Conservation (phyloP, 2,113 vertebrate species). For the Oxygymnocypris stewartii region DNA sequence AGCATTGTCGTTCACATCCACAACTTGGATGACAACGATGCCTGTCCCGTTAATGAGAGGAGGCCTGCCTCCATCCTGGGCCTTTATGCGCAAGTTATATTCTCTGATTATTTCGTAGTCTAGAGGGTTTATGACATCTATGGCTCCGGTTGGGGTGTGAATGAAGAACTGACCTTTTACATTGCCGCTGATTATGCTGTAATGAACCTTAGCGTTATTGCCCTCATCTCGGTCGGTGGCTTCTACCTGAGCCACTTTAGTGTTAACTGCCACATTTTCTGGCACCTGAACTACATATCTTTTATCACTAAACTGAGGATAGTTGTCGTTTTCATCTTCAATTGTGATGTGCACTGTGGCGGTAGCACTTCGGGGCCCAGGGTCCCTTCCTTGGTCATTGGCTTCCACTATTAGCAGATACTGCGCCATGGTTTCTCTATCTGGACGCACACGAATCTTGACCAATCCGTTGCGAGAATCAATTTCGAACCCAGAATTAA, state of each 20-base stretch:
- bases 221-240: conserved; percentile 89
- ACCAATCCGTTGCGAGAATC: conserved; percentile 88
- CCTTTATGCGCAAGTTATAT: conserved; percentile 91
- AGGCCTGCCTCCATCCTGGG: conserved; percentile 93
- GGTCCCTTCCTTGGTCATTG: conserved; percentile 92
- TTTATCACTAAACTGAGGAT: conserved; percentile 92
- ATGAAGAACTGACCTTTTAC: conserved; percentile 94
- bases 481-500: conserved; percentile 85
- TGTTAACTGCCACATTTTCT: conserved; percentile 87
- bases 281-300: conserved; percentile 87
- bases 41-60: conserved; percentile 92
- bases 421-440: conserved; percentile 82
- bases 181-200: conserved; percentile 95
- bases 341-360: conserved; percentile 87
- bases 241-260: conserved; percentile 85
- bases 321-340: conserved; percentile 97
- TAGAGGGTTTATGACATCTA: conserved; percentile 91
- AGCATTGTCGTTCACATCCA: conserved; percentile 93
- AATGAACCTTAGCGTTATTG: conserved; percentile 91
- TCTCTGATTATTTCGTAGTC: conserved; percentile 91
- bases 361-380: conserved; percentile 85
- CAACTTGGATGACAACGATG: conserved; percentile 89
- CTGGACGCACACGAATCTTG: conserved; percentile 81
- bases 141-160: conserved; percentile 86
- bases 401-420: conserved; percentile 92